phyloP scores from a whole-genome alignment of 2,797 vertebrate species.

The Argya squamiceps region DNA sequence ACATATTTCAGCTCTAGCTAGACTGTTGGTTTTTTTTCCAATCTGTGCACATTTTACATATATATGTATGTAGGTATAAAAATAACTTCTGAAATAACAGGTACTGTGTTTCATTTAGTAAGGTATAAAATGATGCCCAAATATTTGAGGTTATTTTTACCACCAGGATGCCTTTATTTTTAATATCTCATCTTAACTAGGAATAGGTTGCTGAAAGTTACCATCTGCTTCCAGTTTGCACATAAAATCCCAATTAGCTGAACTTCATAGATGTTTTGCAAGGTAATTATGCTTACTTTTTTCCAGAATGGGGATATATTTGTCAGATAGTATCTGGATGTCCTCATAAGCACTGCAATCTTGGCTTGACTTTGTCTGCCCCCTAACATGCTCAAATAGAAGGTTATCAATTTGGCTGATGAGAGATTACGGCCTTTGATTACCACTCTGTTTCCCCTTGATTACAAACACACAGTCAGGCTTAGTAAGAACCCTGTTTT shows the following conservation, averaged over 20 bases:
- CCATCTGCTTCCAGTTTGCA: conserved; percentile 86
- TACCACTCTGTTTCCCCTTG: conserved; percentile 71
- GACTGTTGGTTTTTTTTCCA: background rate
- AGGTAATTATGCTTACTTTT: conserved; percentile 73
- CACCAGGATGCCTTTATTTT: background rate
- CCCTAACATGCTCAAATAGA: conserved; percentile 72
- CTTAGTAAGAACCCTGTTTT: conserved; percentile 65
- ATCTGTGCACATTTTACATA: background rate
- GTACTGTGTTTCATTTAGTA: background rate
- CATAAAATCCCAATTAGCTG: conserved; percentile 84
- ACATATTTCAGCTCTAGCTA: background rate
- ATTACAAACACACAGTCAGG: conserved; percentile 83
- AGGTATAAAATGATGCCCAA: conserved; percentile 12
- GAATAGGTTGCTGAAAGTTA: conserved; percentile 81
- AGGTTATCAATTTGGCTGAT: conserved; percentile 75
- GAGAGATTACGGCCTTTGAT: conserved; percentile 78
- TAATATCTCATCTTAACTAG: conserved; percentile 71
- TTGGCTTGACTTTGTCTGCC: conserved; percentile 79
- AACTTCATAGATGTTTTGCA: conserved; percentile 76
- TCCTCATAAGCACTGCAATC: conserved; percentile 82
- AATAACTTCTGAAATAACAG: background rate
- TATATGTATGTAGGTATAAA: background rate
- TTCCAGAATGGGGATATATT: conserved; percentile 65
- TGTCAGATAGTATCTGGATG: conserved; percentile 74
- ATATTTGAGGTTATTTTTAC: conserved; percentile 1